Evolutionary conservation across 2,113 vertebrate genomes (phyloP), one percentile per base, ranked within the genome.

Genomic region (Zeus faber): DNA sequence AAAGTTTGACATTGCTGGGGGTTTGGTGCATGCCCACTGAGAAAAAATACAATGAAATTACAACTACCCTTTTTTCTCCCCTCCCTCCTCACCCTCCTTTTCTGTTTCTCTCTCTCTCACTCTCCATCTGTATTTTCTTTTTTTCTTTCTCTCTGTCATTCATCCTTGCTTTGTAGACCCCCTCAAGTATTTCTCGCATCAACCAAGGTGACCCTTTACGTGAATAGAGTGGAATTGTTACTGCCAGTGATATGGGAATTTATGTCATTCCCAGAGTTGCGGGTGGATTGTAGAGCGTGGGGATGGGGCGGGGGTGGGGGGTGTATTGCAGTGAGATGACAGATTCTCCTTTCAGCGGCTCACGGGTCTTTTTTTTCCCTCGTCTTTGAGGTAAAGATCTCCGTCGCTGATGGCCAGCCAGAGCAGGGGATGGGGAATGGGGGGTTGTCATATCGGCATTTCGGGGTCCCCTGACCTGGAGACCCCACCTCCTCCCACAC

Each of bases 1-100:
- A 58, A n/a, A 48, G 67, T 65, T 55, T 58, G 43, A 66, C 54
- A 54, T 54, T 27, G 40, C 43, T 43, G 58, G 52, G 2, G 49
- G 1, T 35, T 62, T 51, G 35, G 27, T 49, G 3, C 25, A 44
- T 58, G 49, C 45, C 54, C 58, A 62, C 63, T 4, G 1, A 5
- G 51, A 39, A 47, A 37, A 66, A 20, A 20, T 31, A 33, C 39
- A 3, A 26, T 16, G 8, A 44, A 57, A 58, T 46, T n/a, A n/a
- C 7, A 1, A 31, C 8, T 11, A 13, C n/a, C 29, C 21, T 31
- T 18, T 7, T n/a, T 33, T 21, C 20, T 17, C 4, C 24, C 43
- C 7, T 5, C 5, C 17, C 17, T 7, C 20, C 25, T 20, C 11
- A 35, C 27, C 26, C 18, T 58, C 8, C 37, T 9, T 33, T 22